A percentile compares a stretch with the other conserved stretches of the same genome.
Conservation (phyloP, 2,888 invertebrate species). For the Cordilura impudica region DNA sequence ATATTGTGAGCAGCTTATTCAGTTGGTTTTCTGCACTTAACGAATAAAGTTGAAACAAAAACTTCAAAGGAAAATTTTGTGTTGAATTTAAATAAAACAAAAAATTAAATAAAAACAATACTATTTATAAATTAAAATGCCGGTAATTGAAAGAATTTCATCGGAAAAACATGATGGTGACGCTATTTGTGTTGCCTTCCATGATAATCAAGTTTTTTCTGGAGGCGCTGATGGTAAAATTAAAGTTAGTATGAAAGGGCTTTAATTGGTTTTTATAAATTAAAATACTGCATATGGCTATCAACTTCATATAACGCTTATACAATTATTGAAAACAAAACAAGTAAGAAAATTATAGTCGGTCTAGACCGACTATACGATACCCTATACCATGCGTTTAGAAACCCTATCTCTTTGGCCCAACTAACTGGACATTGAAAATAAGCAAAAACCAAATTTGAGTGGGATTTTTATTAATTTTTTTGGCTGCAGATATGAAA, state of each 20-base stretch:
- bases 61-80: not conserved
- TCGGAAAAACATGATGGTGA: conserved; percentile 76
- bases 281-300: not conserved
- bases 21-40: conserved; percentile 32
- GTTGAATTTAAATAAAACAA: not conserved
- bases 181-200: conserved; percentile 72
- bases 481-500: too few species aligned
- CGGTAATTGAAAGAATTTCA: conserved; percentile 70
- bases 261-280: not conserved
- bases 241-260: conserved; percentile 69
- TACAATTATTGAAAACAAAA: too few species aligned
- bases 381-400: too few species aligned
- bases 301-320: not conserved
- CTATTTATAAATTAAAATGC: conserved; percentile 52
- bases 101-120: not conserved
- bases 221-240: conserved; percentile 78
- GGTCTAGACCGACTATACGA: too few species aligned
- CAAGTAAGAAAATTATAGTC: too few species aligned
- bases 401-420: too few species aligned
- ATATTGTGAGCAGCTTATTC: not conserved
- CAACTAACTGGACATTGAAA: too few species aligned
- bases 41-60: conserved; percentile 12
- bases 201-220: conserved; percentile 72
- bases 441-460: too few species aligned
- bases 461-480: too few species aligned